Evolutionary conservation across 2,797 vertebrate species (phyloP).

Genomic region (Sitta carolinensis): DNA sequence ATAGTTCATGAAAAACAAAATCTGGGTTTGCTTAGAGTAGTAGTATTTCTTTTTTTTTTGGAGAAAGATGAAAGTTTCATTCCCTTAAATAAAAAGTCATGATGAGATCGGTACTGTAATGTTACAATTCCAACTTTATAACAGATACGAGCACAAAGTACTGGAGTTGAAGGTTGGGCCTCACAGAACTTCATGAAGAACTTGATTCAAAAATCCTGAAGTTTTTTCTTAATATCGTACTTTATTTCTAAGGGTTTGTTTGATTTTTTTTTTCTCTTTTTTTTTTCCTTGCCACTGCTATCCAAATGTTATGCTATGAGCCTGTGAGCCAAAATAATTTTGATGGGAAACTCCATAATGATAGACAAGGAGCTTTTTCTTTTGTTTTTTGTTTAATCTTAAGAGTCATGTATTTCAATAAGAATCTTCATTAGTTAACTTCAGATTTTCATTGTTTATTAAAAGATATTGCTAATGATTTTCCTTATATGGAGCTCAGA

Average conservation of each 20-base stretch:
- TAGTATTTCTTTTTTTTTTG: neutral
- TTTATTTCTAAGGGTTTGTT: neutral
- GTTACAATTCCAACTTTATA: neutral
- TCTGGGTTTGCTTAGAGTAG: neutral
- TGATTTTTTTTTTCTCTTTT: accelerated
- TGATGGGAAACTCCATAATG: neutral
- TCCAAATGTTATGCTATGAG: neutral
- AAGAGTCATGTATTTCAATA: neutral
- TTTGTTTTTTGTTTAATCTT: neutral
- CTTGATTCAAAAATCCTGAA: neutral
- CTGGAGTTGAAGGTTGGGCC: neutral
- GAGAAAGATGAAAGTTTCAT: neutral
- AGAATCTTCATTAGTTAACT: neutral
- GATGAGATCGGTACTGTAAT: neutral
- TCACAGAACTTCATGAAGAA: neutral
- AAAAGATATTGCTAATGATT: neutral
- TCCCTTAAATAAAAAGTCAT: neutral
- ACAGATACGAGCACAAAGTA: neutral
- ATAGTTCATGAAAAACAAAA: neutral
- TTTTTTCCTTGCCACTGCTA: neutral
- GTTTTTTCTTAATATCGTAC: neutral
- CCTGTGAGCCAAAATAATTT: neutral
- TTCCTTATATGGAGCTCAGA: neutral
- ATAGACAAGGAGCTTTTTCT: neutral
- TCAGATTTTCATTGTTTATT: neutral